Base-by-base conservation (phyloP, 2,888 invertebrate genomes). In the Pterostichus niger region DNA sequence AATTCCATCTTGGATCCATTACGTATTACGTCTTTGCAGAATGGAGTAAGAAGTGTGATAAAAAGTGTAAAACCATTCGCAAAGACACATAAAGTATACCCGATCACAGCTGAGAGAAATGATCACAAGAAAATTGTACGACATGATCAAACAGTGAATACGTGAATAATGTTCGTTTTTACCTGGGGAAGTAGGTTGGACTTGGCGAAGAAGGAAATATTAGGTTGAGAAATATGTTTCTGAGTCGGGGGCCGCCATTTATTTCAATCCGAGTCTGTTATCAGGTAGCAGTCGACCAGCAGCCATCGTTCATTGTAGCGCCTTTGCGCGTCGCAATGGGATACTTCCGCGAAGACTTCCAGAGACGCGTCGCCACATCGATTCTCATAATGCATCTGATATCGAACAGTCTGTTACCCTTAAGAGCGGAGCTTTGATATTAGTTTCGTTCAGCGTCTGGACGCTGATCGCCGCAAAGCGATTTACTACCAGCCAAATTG, bases 241-340 rank as follows among this genome's bases (percentile, higher is more conserved):
- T 61, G 82, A 82, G 59, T 82, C 68, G 33, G 68, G 82, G 75
- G 75, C 59, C 59, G 59, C 49, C 82, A 82, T 82, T 82, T 82
- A 82, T 82, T 82, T 82, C 82, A 82, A 82, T 82, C 82, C 82
- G 75, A 33, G 80, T 49, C 80, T 82, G 82, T 75, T 82, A 82
- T 82, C 82, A 75, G 82, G 82, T 75, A 82, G 59, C 75, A 46
- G 68, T 52, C 82, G 82, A 75, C 82, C 75, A 75, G 71, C 75
- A 82, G 75, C 40, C 56, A 82, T 82, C 82, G 56, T 82, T 82
- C 82, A 82, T 82, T 82, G 82, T 82, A 68, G 59, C 82, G 35
- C 64, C 78, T 64, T 68, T 46, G 59, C 46, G 61, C 59, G 73
- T n/a, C 52, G 49, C 75, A 52, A 75, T 52, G 33, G 52, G 68